A percentile compares a stretch with the other conserved stretches of the same genome.
Evolutionary conservation across 2,888 invertebrate species (phyloP).

Genomic region (Melinopterus prodromus): DNA sequence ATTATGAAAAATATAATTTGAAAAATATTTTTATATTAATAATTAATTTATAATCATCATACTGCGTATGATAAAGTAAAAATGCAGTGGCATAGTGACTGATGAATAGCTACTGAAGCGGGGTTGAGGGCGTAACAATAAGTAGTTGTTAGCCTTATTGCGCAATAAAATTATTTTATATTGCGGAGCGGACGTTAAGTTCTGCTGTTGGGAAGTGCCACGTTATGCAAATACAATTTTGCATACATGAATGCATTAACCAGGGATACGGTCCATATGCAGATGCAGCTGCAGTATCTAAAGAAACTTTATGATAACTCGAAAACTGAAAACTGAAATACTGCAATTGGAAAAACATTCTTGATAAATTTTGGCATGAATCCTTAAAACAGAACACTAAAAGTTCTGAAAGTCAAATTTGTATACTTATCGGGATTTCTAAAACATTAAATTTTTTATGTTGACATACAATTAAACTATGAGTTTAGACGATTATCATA

Average conservation of each 20-base stretch:
- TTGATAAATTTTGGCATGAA: neutral
- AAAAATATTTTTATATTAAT: too few relatives aligned
- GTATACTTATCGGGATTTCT: too few relatives aligned
- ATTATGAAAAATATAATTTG: too few relatives aligned
- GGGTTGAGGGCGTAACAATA: neutral
- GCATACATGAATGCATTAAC: conserved; percentile 4
- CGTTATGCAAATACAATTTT: conserved; percentile 4
- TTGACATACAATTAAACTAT: too few relatives aligned
- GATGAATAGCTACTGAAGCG: neutral
- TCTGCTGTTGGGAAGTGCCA: neutral
- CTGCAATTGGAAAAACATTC: neutral
- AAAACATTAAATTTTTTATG: too few relatives aligned
- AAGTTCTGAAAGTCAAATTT: neutral
- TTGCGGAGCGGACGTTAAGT: neutral
- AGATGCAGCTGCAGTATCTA: neutral
- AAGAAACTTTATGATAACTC: neutral
- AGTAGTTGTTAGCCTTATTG: conserved; percentile 4
- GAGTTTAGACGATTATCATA: too few relatives aligned
- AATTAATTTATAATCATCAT: too few relatives aligned
- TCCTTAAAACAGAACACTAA: neutral
- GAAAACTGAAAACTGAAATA: neutral
- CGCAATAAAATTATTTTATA: neutral
- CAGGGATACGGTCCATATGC: neutral
- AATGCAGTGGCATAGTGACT: neutral
- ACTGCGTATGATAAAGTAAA: too few relatives aligned